Evolutionary conservation across 2,888 invertebrate genomes (phyloP), one percentile per base, ranked within the genome.

Genomic region (Coelopa pilipes): DNA sequence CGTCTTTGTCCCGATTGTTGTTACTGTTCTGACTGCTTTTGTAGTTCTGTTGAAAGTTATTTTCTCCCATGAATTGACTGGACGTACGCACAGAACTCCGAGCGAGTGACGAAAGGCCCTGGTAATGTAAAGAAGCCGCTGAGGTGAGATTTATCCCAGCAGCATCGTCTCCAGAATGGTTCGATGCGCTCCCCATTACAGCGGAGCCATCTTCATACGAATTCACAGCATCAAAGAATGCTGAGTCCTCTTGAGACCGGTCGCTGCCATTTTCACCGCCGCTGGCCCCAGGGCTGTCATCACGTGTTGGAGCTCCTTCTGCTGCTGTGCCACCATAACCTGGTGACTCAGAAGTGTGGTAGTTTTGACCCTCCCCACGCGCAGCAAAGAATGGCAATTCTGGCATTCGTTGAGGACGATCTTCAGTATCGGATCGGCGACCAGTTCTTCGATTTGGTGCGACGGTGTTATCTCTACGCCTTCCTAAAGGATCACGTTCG

Each of bases 41-140:
- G 77, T 87, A 87, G 75, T 87, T 86, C 76, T 87, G 87, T 76
- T 87, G 87, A 76, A 87, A 87, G 57, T 82, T 84, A 76, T 86
- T 85, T 75, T 87, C 87, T 2, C 83, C 85, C 11, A 81, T 82
- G 68, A 80, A 80, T 71, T 87, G 86, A 79, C 87, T 87, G 65
- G 85, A 85, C 45, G 87, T 87, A 13, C 86, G 83, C 21, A 85
- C 85, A 0, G 88, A 87, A 72, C 88, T 87, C 60, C 87, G 80
- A 11, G 87, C 87, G 60, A 87, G 78, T 5, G 87, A 87, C 0
- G 85, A 85, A 45, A 86, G 80, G 15, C 81, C 81, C 68, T 81
- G 80, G 71, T 85, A 85, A 19, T 80, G 81, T 11, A 68, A 50
- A 49, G 53, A 65, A 1, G 69, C 59, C 2, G 72, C 75, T 5